Percentiles rank a stretch among this genome's conserved stretches.
Evolutionary conservation across 2,888 invertebrate genomes (phyloP).

Genomic region (Amblyteles armatorius): DNA sequence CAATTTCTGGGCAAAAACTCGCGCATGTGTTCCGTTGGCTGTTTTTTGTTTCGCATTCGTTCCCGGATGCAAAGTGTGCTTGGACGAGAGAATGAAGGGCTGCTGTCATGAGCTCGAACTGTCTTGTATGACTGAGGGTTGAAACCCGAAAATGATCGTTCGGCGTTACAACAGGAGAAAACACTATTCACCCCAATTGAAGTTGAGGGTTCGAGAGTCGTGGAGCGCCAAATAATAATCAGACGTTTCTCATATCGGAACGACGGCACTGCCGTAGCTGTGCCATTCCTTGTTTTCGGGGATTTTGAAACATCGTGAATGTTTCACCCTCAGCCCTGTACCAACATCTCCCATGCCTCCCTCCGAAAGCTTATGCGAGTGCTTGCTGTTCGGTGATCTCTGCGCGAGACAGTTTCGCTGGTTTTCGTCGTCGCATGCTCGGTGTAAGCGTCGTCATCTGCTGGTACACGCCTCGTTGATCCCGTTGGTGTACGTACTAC

Average conservation of each 20-base stretch:
- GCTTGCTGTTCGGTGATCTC: constrained; percentile 64
- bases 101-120: not conserved
- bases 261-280: not conserved
- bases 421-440: constrained; percentile 72
- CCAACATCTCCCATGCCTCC: not conserved
- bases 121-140: too few species aligned
- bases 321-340: constrained; percentile 22
- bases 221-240: not conserved
- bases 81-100: not conserved
- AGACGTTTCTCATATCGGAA: not conserved
- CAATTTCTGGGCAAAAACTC: not conserved
- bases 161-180: too few species aligned
- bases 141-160: too few species aligned
- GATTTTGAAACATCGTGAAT: constrained; percentile 36
- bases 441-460: constrained; percentile 78
- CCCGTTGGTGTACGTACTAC: constrained; percentile 53
- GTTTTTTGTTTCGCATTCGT: not conserved
- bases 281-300: not conserved
- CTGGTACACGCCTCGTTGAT: constrained; percentile 75
- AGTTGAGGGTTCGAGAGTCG: too few species aligned
- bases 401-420: constrained; percentile 73
- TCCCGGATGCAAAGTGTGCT: not conserved
- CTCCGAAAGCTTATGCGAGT: constrained; percentile 52
- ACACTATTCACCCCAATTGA: too few species aligned
- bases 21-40: not conserved